Evolutionary conservation across 2,888 invertebrate species (phyloP).

Genomic region (Cosmopolites sordidus): DNA sequence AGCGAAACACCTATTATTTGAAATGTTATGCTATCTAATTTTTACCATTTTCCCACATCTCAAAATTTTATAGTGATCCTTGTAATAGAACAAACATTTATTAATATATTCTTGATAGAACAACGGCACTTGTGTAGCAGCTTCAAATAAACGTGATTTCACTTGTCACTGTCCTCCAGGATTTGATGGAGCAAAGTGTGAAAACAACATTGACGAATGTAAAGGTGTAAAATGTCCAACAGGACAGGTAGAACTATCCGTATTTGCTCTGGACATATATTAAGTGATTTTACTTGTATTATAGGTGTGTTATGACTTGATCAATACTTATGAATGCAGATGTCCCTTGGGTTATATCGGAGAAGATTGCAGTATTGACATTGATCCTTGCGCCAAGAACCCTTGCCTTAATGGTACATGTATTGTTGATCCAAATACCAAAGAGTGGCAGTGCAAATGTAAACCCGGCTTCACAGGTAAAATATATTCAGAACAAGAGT

Average conservation of each 20-base stretch:
- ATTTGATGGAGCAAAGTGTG: slow-evolving; percentile 62
- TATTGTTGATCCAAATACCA: slow-evolving; percentile 46
- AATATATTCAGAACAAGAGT: background rate
- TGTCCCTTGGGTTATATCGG: slow-evolving; percentile 59
- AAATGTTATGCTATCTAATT: no score
- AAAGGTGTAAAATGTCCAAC: slow-evolving; percentile 49
- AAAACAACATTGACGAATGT: slow-evolving; percentile 65
- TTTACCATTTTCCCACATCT: no score
- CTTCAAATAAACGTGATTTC: slow-evolving; percentile 50
- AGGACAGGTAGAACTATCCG: slow-evolving; percentile 30
- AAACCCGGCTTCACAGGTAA: slow-evolving; percentile 63
- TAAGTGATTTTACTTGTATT: background rate
- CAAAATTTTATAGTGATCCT: no score
- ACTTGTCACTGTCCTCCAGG: slow-evolving; percentile 63
- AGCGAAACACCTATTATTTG: no score
- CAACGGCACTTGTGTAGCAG: slow-evolving; percentile 58
- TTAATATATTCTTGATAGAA: slow-evolving; percentile 45
- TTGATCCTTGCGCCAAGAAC: slow-evolving; percentile 59
- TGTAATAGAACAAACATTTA: no score
- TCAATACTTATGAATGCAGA: slow-evolving; percentile 57
- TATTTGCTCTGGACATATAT: background rate
- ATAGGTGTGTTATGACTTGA: slow-evolving; percentile 53
- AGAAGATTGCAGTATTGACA: slow-evolving; percentile 55
- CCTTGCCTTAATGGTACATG: slow-evolving; percentile 69
- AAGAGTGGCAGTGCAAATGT: slow-evolving; percentile 70